phyloP scores from a whole-genome alignment of 2,797 vertebrate genomes.

The Characodon lateralis region DNA sequence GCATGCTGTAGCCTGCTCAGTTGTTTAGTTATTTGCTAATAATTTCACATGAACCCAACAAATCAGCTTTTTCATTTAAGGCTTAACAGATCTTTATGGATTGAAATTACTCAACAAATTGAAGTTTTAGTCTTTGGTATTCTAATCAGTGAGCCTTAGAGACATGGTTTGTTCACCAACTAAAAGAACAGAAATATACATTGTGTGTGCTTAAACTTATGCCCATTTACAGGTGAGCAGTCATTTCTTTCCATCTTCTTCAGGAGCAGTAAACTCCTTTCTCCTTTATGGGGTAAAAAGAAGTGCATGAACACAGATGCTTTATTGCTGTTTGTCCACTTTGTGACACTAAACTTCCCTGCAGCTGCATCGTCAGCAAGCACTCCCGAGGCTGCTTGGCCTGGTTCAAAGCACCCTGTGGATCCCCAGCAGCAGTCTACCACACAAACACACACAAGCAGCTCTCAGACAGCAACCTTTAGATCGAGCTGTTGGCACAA shows the following conservation, averaged over 20 bases:
- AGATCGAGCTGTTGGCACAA: neutral
- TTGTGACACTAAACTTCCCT: slow-evolving; percentile 35
- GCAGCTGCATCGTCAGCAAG: slow-evolving; percentile 60
- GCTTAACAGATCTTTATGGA: neutral
- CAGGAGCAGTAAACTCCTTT: neutral
- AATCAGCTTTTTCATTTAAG: neutral
- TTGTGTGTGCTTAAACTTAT: neutral
- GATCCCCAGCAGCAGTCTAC: slow-evolving; percentile 32
- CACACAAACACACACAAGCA: slow-evolving; percentile 3
- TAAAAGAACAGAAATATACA: neutral
- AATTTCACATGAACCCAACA: neutral
- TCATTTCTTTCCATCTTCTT: slow-evolving; percentile 6
- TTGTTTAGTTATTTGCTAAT: neutral
- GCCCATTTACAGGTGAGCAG: neutral
- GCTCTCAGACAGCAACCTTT: neutral
- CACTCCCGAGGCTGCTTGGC: slow-evolving; percentile 32
- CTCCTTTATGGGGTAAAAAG: slow-evolving; percentile 12
- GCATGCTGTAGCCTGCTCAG: neutral
- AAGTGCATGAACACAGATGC: slow-evolving; percentile 33
- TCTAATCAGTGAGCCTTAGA: neutral
- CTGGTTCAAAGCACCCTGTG: slow-evolving; percentile 54
- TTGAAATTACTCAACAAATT: neutral
- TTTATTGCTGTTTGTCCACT: slow-evolving; percentile 46
- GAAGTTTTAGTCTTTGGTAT: neutral
- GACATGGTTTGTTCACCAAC: neutral